Percentiles rank a stretch among this genome's conserved stretches.
These are phyloP conservation scores for Globia sparganii DNA, from an alignment of 2,888 invertebrate species.

Conservation along the genomic window DNA sequence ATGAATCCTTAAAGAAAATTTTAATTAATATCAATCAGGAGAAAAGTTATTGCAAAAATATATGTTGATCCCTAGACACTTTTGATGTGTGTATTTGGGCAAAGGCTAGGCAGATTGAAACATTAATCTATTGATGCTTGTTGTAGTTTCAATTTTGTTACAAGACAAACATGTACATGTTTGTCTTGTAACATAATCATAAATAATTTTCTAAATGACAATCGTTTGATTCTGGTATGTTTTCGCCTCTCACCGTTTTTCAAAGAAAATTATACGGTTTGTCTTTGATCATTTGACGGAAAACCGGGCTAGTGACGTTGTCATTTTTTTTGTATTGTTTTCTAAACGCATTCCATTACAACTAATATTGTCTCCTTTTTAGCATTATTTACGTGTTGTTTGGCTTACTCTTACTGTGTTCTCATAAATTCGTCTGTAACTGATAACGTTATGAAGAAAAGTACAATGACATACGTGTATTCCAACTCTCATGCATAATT, in stretches of 20 bases:
- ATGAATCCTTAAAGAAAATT: too few species aligned
- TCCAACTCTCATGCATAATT: conserved; percentile 19
- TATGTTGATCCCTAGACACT: too few species aligned
- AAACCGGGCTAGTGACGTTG: conserved; percentile 16
- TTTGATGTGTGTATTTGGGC: too few species aligned
- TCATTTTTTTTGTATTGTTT: conserved; percentile 19
- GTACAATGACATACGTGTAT: conserved; percentile 36
- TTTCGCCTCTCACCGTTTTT: background rate
- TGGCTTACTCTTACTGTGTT: conserved; percentile 16
- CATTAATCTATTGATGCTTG: background rate
- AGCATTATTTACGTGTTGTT: conserved; percentile 23
- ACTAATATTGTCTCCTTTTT: background rate
- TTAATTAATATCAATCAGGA: too few species aligned
- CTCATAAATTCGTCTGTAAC: conserved; percentile 20
- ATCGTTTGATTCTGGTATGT: background rate
- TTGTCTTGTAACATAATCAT: background rate
- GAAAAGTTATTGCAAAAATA: too few species aligned
- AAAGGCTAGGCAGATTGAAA: too few species aligned
- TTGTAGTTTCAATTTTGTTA: too few species aligned
- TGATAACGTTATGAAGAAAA: too few species aligned
- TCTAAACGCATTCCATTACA: conserved; percentile 19
- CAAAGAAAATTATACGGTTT: background rate
- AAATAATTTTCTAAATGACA: background rate
- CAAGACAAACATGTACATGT: too few species aligned
- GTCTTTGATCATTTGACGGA: background rate